Conservation (phyloP, 2,888 invertebrate genomes). For the Orthosia cruda region DNA sequence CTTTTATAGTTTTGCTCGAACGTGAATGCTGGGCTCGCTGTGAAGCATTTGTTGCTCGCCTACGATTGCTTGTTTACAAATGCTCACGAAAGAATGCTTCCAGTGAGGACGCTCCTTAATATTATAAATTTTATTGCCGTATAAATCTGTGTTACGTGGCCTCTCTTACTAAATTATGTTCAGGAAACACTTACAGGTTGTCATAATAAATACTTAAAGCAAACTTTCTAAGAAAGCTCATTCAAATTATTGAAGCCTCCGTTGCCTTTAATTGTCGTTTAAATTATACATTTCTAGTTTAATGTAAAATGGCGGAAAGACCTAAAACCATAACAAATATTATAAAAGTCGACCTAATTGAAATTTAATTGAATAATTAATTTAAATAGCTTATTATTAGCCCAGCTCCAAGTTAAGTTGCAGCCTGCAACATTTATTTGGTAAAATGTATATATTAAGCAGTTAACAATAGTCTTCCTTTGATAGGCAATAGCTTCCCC, state of each 20-base stretch:
- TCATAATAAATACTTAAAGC: slow-evolving; percentile 42
- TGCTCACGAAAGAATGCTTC: no score
- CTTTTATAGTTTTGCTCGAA: no score
- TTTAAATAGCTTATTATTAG: no score
- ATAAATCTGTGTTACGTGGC: slow-evolving; percentile 14
- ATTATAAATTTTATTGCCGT: slow-evolving; percentile 1
- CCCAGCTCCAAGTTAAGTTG: no score
- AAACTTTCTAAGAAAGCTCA: slow-evolving; percentile 21
- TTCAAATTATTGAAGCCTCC: not conserved
- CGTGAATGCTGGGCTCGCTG: no score
- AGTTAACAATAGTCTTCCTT: no score
- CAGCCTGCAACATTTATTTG: no score
- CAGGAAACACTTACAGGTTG: slow-evolving; percentile 24
- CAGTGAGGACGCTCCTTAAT: no score
- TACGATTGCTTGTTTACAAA: no score
- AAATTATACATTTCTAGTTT: slow-evolving; percentile 5
- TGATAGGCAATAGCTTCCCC: no score
- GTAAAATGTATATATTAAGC: no score
- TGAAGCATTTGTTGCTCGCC: no score
- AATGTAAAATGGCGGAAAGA: not conserved
- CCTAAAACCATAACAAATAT: not conserved
- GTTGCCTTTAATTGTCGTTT: not conserved
- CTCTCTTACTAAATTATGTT: slow-evolving; percentile 17
- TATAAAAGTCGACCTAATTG: not conserved
- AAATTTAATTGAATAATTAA: not conserved